These are phyloP conservation scores for Nycticorax nycticorax DNA, from an alignment of 2,113 vertebrate genomes.

Conservation along the genomic window DNA sequence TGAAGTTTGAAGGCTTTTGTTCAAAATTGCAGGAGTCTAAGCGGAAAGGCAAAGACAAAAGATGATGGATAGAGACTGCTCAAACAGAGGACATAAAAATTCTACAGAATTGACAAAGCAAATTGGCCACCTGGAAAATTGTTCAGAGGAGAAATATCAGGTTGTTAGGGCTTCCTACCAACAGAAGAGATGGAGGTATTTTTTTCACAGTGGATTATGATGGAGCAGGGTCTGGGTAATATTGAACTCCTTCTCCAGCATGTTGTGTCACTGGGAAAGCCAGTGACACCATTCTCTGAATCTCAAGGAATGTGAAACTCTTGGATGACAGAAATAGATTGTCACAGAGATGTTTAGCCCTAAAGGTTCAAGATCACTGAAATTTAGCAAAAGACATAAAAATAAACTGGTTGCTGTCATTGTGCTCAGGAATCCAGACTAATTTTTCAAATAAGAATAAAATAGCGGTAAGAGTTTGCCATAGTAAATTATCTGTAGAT, in stretches of 20 bases:
- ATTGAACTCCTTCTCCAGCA: not conserved
- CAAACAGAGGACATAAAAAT: conserved; percentile 14
- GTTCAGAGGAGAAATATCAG: conserved; percentile 40
- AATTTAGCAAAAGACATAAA: conserved; percentile 26
- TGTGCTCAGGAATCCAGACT: conserved; percentile 6
- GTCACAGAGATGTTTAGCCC: conserved; percentile 27
- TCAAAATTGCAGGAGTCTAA: not conserved
- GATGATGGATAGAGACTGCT: conserved; percentile 15
- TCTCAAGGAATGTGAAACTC: not conserved
- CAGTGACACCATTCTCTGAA: not conserved
- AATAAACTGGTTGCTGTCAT: conserved; percentile 12
- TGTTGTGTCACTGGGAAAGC: not conserved
- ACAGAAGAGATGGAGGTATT: not conserved
- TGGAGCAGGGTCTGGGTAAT: not conserved
- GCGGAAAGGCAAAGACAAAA: conserved; percentile 15
- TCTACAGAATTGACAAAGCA: conserved; percentile 43
- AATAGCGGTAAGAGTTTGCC: not conserved
- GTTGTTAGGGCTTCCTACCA: conserved; percentile 41
- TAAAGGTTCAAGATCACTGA: conserved; percentile 10
- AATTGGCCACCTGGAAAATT: conserved; percentile 24
- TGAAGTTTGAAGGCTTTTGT: conserved; percentile 25
- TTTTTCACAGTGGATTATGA: conserved; percentile 58
- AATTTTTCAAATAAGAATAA: conserved; percentile 46
- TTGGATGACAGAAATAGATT: conserved; percentile 21
- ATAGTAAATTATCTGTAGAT: conserved; percentile 45